Evolutionary conservation across 2,888 invertebrate genomes (phyloP), one percentile per base, ranked within the genome.

Genomic region (Phortica magna): DNA sequence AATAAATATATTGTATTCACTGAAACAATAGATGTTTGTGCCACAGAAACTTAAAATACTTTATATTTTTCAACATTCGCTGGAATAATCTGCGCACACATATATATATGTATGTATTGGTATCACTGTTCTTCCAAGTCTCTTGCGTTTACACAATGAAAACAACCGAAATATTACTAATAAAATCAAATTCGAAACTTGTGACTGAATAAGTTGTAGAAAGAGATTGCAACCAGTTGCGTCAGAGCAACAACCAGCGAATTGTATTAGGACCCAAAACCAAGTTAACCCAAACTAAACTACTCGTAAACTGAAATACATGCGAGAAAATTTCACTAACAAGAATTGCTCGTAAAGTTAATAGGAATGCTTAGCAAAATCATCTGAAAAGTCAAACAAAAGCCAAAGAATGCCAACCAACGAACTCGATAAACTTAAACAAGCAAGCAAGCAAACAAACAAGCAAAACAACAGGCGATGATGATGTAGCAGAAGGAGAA

Each of bases 301-400:
- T 68, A 43, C n/a, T 9, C 64, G 42, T 17, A 68, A 43, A 68
- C 22, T 22, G 64, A 31, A 39, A 39, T 59, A 61, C 61, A 61
- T 9, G 61, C 41, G 70, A 68, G 59, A 43, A 75, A 70, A 59
- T 61, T 59, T 41, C 12, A 61, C 31, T 41, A 71, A 64, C 22
- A 17, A 65, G 41, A 22, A 17, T 22, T 59, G 68, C 73, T 80
- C 78, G 81, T 84, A 82, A 86, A 86, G 86, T 88, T 84, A 87
- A 88, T 89, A 85, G 85, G 80, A 89, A 84, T 85, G 84, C 88
- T 89, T 83, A 85, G 84, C 88, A 83, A 88, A 89, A 88, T 87
- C 84, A 83, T 84, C 87, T 83, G 83, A 79, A 78, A 80, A 83
- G 80, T 76, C 78, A 71, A 55, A 55, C 70, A 71, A 71, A 71